Conservation (phyloP, 2,888 invertebrate species). For the Eupsilia transversa region DNA sequence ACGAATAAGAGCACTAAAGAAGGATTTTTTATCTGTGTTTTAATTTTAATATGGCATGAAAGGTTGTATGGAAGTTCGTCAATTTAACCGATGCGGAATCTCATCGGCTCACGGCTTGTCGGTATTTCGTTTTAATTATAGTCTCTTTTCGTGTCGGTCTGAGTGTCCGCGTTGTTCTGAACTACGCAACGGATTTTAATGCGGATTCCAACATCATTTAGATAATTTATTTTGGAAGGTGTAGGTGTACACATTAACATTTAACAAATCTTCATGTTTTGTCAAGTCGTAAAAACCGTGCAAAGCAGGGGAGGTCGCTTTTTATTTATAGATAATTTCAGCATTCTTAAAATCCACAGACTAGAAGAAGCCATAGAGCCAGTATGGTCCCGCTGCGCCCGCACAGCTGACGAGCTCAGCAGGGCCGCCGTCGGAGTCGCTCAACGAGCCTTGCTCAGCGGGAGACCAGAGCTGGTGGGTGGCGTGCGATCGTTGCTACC, state of each 20-base stretch:
- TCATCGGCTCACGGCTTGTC: too few species aligned
- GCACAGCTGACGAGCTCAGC: constrained; percentile 90
- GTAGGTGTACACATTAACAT: too few species aligned
- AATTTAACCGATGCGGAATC: neutral
- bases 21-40: too few species aligned
- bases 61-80: neutral
- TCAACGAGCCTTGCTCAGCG: constrained; percentile 95
- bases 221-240: neutral
- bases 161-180: too few species aligned
- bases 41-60: too few species aligned
- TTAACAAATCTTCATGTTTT: neutral
- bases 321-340: neutral
- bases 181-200: neutral
- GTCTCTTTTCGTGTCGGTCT: neutral
- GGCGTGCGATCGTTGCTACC: constrained; percentile 94
- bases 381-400: constrained; percentile 82
- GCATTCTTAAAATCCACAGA: constrained; percentile 72
- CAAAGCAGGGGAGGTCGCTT: neutral
- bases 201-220: neutral
- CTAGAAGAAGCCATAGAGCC: constrained; percentile 90
- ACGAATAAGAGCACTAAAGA: neutral
- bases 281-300: neutral
- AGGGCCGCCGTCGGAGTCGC: constrained; percentile 94
- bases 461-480: constrained; percentile 94
- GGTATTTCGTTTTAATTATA: too few species aligned